Conservation (phyloP, 2,113 vertebrate species). For the Neopipo cinnamomea region DNA sequence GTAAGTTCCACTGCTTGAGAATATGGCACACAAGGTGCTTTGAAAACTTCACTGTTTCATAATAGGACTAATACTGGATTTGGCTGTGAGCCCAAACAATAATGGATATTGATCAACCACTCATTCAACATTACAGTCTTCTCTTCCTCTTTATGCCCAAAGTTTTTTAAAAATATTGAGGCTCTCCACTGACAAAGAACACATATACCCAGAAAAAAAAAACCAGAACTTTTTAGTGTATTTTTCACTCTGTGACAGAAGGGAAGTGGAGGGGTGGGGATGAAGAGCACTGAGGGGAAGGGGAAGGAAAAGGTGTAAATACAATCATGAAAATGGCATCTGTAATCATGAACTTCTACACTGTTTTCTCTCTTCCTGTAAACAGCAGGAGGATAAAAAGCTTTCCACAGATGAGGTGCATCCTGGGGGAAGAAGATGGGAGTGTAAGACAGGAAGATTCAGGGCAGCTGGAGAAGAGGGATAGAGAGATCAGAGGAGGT, state of each 20-base stretch:
- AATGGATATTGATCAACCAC: not conserved
- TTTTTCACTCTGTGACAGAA: not conserved
- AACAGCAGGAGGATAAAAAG: not conserved
- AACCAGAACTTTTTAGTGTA: not conserved
- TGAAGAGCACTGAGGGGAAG: not conserved
- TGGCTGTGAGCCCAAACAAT: not conserved
- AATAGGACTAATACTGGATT: not conserved
- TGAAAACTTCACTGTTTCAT: not conserved
- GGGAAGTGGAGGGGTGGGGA: not conserved
- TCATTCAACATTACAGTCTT: not conserved
- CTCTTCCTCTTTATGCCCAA: not conserved
- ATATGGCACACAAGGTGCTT: not conserved
- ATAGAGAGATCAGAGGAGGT: not conserved
- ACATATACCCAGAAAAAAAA: not conserved
- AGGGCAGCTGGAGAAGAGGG: not conserved
- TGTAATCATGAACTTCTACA: not conserved
- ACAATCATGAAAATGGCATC: not conserved
- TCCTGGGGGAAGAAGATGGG: not conserved
- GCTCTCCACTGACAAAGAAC: not conserved
- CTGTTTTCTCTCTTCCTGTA: not conserved
- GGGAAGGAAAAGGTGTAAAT: not conserved
- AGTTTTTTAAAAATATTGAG: not conserved
- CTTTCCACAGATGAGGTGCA: rapidly evolving
- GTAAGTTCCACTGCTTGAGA: not conserved
- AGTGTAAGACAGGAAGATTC: not conserved